Evolutionary conservation across 2,797 vertebrate species (phyloP).

Genomic region (Eleutherodactylus coqui): DNA sequence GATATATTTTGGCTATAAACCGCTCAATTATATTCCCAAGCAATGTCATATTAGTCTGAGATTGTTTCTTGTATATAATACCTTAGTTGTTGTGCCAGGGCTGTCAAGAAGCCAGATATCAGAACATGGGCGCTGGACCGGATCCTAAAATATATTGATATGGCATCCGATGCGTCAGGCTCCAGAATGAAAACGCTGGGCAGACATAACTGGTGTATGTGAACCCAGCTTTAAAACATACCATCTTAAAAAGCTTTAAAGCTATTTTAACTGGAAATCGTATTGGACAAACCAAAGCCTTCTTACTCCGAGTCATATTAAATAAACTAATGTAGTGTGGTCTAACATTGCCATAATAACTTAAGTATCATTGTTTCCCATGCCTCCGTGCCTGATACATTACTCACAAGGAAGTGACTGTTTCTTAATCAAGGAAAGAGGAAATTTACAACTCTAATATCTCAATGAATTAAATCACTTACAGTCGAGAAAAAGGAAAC

Average conservation of each 20-base stretch:
- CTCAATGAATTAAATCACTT: slow-evolving; percentile 17
- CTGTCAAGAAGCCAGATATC: too few relatives aligned
- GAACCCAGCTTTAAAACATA: not conserved
- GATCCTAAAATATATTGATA: too few relatives aligned
- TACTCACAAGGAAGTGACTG: slow-evolving; percentile 26
- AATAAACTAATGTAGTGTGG: not conserved
- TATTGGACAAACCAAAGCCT: not conserved
- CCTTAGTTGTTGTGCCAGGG: too few relatives aligned
- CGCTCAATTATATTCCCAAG: too few relatives aligned
- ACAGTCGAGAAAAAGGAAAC: slow-evolving; percentile 16
- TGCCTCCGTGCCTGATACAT: not conserved
- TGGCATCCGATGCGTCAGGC: too few relatives aligned
- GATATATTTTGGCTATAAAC: too few relatives aligned
- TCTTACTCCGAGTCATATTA: not conserved
- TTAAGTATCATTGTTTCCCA: slow-evolving; percentile 15
- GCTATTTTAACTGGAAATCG: not conserved
- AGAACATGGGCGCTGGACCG: too few relatives aligned
- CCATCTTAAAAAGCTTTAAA: not conserved
- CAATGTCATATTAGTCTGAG: too few relatives aligned
- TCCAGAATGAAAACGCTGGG: too few relatives aligned
- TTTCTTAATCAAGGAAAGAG: slow-evolving; percentile 23
- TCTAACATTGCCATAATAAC: not conserved
- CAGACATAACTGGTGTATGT: too few relatives aligned
- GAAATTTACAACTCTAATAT: slow-evolving; percentile 7
- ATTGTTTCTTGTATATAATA: too few relatives aligned